Percentiles rank a stretch among this genome's conserved stretches.
These are phyloP conservation scores for Lucinisca nassula DNA, from an alignment of 2,888 invertebrate genomes.

Conservation along the genomic window DNA sequence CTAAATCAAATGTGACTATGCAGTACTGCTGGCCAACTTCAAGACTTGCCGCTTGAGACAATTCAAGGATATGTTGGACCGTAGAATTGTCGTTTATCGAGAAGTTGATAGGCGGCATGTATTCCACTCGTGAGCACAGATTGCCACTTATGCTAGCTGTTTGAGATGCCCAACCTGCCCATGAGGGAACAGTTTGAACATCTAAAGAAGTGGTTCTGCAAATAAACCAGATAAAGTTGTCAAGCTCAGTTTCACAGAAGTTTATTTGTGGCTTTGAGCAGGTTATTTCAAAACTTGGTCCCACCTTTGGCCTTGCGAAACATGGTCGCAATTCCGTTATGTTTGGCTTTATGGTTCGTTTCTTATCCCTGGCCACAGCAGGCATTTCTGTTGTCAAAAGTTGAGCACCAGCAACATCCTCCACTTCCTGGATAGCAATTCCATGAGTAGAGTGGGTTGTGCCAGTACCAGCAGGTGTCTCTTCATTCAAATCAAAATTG, in stretches of 20 bases:
- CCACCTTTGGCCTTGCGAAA: constrained; percentile 29
- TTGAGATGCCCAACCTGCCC: constrained; percentile 51
- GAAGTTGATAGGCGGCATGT: constrained; percentile 42
- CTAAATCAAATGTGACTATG: constrained; percentile 59
- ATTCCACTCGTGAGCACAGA: no score
- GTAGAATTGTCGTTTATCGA: constrained; percentile 19
- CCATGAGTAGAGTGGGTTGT: constrained; percentile 44
- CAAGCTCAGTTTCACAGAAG: not conserved
- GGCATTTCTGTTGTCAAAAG: no score
- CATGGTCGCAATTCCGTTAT: constrained; percentile 25
- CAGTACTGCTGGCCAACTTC: constrained; percentile 47
- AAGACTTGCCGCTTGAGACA: constrained; percentile 35
- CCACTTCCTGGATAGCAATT: constrained; percentile 33
- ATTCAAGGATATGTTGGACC: constrained; percentile 42
- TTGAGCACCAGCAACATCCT: no score
- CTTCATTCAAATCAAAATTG: constrained; percentile 24
- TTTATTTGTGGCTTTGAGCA: not conserved
- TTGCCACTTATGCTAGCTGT: no score
- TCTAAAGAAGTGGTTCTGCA: no score
- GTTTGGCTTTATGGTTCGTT: not conserved
- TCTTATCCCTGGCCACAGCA: no score
- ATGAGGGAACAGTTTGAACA: constrained; percentile 25
- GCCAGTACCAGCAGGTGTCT: constrained; percentile 21
- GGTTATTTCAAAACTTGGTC: constrained; percentile 6
- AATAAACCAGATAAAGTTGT: not conserved